Conservation (phyloP, 2,113 vertebrate species). For the Stictonetta naevosa region DNA sequence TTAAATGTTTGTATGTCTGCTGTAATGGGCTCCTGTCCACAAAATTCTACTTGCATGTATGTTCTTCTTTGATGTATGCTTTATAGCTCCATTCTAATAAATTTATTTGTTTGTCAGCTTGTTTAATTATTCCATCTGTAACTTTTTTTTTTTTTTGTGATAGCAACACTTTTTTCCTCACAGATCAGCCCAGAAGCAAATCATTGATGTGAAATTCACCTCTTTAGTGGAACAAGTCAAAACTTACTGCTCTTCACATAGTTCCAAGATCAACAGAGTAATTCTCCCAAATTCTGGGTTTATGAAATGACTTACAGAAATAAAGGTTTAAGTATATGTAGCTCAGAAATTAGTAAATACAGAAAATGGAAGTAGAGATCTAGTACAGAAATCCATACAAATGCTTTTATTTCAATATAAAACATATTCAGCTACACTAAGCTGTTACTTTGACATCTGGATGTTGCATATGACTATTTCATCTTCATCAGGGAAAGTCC, state of each 20-base stretch:
- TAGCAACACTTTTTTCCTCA: neutral
- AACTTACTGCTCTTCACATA: neutral
- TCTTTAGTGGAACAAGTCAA: neutral
- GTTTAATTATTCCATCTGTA: neutral
- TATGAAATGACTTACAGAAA: neutral
- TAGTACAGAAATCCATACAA: neutral
- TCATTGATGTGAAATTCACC: neutral
- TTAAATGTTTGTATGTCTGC: neutral
- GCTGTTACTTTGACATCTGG: neutral
- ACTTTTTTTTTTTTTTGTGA: neutral
- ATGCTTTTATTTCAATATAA: neutral
- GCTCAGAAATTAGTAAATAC: neutral
- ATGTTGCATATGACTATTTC: neutral
- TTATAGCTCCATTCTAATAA: rapidly evolving
- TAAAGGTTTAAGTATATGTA: neutral
- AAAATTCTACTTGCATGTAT: neutral
- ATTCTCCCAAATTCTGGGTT: neutral
- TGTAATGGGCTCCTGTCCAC: neutral
- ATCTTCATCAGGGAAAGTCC: neutral
- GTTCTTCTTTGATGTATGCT: neutral
- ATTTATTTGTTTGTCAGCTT: neutral
- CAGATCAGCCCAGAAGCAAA: neutral
- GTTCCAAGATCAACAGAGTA: neutral
- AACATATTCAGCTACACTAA: neutral
- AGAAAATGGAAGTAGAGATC: neutral